Conservation (phyloP, 2,797 vertebrate species). For the Oryzias dopingdopingensis region DNA sequence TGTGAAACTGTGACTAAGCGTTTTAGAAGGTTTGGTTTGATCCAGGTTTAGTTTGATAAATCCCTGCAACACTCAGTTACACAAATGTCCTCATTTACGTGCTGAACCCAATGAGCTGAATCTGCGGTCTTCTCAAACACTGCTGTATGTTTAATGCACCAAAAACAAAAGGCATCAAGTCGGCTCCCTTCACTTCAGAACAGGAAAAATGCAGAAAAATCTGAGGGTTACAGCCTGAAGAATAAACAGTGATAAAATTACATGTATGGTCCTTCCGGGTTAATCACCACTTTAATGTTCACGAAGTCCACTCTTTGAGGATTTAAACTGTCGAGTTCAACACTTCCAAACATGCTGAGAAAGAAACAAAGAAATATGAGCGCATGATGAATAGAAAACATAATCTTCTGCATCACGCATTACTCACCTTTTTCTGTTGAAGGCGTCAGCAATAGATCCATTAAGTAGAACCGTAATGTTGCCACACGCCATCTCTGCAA, state of each 20-base stretch:
- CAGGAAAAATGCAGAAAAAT: no score
- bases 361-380: not conserved
- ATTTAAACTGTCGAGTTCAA: slow-evolving; percentile 75
- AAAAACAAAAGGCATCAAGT: not conserved
- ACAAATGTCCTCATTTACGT: no score
- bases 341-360: slow-evolving; percentile 79
- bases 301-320: slow-evolving; percentile 71
- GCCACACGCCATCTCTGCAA: slow-evolving; percentile 78
- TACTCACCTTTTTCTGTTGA: slow-evolving; percentile 73
- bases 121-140: no score
- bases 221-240: no score
- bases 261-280: slow-evolving; percentile 70
- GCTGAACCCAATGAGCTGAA: no score
- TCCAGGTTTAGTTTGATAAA: no score
- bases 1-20: no score
- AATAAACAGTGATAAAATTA: slow-evolving; percentile 40
- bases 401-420: not conserved
- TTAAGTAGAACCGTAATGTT: slow-evolving; percentile 81
- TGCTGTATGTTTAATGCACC: no score
- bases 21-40: no score
- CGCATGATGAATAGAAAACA: not conserved
- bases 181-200: no score
- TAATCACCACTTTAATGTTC: slow-evolving; percentile 78
- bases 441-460: slow-evolving; percentile 74
- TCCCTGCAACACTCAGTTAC: no score